phyloP scores from a whole-genome alignment of 2,888 invertebrate species.

The Alsophila aescularia region DNA sequence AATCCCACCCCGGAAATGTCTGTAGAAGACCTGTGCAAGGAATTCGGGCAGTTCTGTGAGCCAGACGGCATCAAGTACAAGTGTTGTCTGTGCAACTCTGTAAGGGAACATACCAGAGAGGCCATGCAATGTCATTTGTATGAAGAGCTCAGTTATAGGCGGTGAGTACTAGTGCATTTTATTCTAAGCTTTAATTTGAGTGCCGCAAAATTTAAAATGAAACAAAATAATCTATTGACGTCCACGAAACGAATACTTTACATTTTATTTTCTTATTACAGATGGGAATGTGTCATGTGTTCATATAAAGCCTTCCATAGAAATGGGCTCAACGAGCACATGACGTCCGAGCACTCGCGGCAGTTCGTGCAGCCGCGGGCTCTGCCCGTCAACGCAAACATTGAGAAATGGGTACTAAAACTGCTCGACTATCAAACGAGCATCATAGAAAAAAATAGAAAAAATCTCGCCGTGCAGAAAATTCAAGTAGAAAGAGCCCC shows the following conservation, averaged over 20 bases:
- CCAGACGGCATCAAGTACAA: slow-evolving; percentile 82
- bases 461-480: slow-evolving; percentile 56
- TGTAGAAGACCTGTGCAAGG: slow-evolving; percentile 59
- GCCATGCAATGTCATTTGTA: slow-evolving; percentile 88
- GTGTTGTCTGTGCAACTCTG: slow-evolving; percentile 86
- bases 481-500: slow-evolving; percentile 37
- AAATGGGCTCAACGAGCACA: slow-evolving; percentile 81
- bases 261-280: slow-evolving; percentile 51
- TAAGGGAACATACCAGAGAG: slow-evolving; percentile 81
- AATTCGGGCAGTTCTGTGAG: slow-evolving; percentile 69
- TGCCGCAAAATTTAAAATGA: too few relatives aligned
- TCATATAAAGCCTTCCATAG: slow-evolving; percentile 84
- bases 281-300: slow-evolving; percentile 86
- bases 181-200: too few relatives aligned
- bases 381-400: slow-evolving; percentile 66
- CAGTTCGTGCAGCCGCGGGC: slow-evolving; percentile 60
- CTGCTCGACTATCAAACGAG: slow-evolving; percentile 61
- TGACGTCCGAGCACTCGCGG: slow-evolving; percentile 71
- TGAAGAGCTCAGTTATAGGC: slow-evolving; percentile 87
- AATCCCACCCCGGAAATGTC: slow-evolving; percentile 35
- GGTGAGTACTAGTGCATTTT: slow-evolving; percentile 83
- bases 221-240: too few relatives aligned
- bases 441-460: slow-evolving; percentile 55
- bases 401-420: slow-evolving; percentile 82
- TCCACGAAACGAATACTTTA: too few relatives aligned